These are phyloP conservation scores for Spheniscus humboldti DNA, from an alignment of 2,797 vertebrate species.

Conservation along the genomic window DNA sequence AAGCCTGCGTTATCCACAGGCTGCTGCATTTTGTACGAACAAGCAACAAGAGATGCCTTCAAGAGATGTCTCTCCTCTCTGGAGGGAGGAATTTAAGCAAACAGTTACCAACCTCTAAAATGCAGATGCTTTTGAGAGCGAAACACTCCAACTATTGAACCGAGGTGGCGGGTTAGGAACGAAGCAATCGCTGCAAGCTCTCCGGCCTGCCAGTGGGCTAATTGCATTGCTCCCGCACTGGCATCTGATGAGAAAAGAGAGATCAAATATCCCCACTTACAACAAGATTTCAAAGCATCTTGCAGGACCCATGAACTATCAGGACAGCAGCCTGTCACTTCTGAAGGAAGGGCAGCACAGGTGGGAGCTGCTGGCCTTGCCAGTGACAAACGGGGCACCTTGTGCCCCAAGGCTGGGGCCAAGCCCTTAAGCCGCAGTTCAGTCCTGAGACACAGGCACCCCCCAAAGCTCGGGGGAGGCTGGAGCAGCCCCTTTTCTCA, in stretches of 20 bases:
- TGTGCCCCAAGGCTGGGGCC: background rate
- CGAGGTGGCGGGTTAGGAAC: rapidly evolving
- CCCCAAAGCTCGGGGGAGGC: background rate
- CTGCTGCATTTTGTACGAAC: rapidly evolving
- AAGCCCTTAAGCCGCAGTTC: background rate
- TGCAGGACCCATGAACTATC: background rate
- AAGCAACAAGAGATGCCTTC: background rate
- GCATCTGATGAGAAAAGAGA: rapidly evolving
- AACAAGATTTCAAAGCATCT: background rate
- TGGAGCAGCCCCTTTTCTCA: background rate
- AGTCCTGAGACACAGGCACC: background rate
- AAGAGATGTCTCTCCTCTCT: background rate
- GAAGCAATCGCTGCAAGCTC: rapidly evolving
- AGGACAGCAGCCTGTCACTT: background rate
- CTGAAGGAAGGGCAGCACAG: background rate
- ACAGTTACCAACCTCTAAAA: background rate
- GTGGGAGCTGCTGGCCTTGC: background rate
- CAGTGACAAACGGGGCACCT: background rate
- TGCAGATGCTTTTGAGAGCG: background rate
- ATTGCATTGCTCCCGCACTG: rapidly evolving
- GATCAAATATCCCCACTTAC: background rate
- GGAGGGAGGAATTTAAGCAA: background rate
- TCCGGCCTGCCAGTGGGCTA: background rate
- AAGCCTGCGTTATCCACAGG: background rate
- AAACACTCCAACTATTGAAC: background rate